Evolutionary conservation across 2,888 invertebrate species (phyloP).

Genomic region (Pyrrhosoma nymphula): DNA sequence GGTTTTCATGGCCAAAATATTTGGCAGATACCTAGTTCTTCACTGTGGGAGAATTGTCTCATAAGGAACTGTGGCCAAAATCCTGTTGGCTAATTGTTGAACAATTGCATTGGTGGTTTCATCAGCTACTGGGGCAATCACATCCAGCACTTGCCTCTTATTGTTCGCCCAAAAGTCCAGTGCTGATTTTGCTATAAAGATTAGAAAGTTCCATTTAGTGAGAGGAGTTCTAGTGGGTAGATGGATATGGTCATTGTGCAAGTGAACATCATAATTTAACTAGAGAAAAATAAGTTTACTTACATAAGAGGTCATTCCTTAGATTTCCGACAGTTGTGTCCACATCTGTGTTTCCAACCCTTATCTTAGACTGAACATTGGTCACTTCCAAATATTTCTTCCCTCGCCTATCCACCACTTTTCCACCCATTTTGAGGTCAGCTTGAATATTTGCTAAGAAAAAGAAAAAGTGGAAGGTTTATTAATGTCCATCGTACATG

Average conservation of each 20-base stretch:
- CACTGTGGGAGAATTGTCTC: slow-evolving; percentile 68
- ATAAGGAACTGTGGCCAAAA: slow-evolving; percentile 73
- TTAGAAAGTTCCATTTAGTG: neutral
- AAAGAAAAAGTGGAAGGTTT: slow-evolving; percentile 66
- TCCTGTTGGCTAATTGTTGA: slow-evolving; percentile 76
- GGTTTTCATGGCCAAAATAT: neutral
- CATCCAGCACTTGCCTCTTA: slow-evolving; percentile 83
- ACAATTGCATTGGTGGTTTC: slow-evolving; percentile 83
- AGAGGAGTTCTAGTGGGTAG: neutral
- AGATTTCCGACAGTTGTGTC: slow-evolving; percentile 33
- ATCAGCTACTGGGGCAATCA: slow-evolving; percentile 85
- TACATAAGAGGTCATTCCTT: slow-evolving; percentile 81
- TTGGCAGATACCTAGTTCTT: neutral
- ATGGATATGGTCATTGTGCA: neutral
- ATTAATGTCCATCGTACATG: neutral
- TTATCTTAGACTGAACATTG: slow-evolving; percentile 82
- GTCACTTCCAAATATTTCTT: slow-evolving; percentile 83
- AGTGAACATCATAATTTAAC: too few relatives aligned
- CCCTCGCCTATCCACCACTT: slow-evolving; percentile 81
- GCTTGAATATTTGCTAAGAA: slow-evolving; percentile 82
- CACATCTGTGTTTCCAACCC: slow-evolving; percentile 82
- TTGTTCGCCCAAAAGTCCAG: slow-evolving; percentile 86
- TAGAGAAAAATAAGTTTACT: slow-evolving; percentile 71
- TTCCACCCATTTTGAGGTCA: slow-evolving; percentile 81
- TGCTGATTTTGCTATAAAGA: slow-evolving; percentile 83